phyloP scores from a whole-genome alignment of 2,113 vertebrate genomes.

The Bufo bufo region DNA sequence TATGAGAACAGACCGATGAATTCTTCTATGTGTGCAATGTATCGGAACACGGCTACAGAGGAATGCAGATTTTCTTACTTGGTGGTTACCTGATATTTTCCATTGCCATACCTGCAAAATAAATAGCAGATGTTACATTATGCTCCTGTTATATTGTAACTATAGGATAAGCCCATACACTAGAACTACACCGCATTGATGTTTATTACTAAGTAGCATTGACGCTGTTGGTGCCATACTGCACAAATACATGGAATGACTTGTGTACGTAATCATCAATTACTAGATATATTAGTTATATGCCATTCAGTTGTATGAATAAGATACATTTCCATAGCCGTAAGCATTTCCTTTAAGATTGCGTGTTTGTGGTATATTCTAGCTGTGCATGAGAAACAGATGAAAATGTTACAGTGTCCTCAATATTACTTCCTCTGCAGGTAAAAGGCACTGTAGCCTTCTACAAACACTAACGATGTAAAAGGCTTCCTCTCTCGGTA shows the following conservation, averaged over 20 bases:
- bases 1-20: background rate
- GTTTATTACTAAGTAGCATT: background rate
- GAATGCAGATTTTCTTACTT: constrained; percentile 24
- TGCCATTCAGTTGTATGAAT: background rate
- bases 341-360: background rate
- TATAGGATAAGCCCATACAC: too few species aligned
- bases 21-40: constrained; percentile 16
- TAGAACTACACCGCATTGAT: background rate
- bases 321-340: background rate
- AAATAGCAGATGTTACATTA: constrained; percentile 39
- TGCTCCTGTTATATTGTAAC: background rate
- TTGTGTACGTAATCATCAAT: background rate
- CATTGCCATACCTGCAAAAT: constrained; percentile 36
- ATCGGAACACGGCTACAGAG: constrained; percentile 1
- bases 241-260: background rate
- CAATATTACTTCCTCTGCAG: constrained; percentile 38
- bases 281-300: background rate
- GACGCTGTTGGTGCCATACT: background rate
- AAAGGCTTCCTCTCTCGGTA: constrained; percentile 18
- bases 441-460: background rate
- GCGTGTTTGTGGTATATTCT: constrained; percentile 28
- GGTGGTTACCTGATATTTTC: constrained; percentile 40
- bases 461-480: constrained; percentile 25
- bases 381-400: background rate
- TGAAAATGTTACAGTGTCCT: constrained; percentile 26